Evolutionary conservation across 1,140 invertebrate species (phyloP), one percentile per base, ranked within the genome.

Genomic region (Drosophila equinoxialis): DNA sequence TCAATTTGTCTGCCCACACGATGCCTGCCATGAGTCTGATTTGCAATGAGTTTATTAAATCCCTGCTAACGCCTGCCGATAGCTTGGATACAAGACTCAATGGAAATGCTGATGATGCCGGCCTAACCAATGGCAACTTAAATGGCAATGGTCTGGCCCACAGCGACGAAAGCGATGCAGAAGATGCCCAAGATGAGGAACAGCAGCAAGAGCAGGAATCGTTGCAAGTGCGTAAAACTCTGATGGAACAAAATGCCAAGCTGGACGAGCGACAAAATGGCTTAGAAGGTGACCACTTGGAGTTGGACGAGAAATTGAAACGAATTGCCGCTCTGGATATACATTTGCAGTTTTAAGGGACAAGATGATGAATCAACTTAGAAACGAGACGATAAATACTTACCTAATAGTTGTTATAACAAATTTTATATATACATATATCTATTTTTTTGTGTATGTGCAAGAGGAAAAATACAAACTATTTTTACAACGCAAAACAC

Each of bases 11-110:
- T 35, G 90, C 93, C 55, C 93, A 94, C 65, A 94, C 93, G 20
- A 90, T 94, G 81, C 93, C 93, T 14, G 92, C 93, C 4, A 92
- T 94, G 92, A 93, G 92, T 73, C 71, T 93, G 71, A 76, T 94
- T 6, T 94, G 93, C 70, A 89, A 90, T 60, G 91, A 93, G 54
- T 94, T 94, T 66, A 81, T 94, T 6, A 77, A 93, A 33, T 93
- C 93, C 26, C 67, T 94, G 26, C 74, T 93, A 11, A 79, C 69
- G 63, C 76, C 81, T 17, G 79, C 90, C 6, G 85, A 89, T 11
- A 48, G 45, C 45, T 51, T 66, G 5, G n/a, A 63, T 59, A 58
- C 48, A 11, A 75, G 65, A 42, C 68, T 74, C 41, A 70, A 62
- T 11, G 37, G 11, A 57, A 45, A n/a, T 3, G 60, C 1, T 5